phyloP scores from a whole-genome alignment of 2,113 vertebrate genomes.

The Petrocephalus microphthalmus region DNA sequence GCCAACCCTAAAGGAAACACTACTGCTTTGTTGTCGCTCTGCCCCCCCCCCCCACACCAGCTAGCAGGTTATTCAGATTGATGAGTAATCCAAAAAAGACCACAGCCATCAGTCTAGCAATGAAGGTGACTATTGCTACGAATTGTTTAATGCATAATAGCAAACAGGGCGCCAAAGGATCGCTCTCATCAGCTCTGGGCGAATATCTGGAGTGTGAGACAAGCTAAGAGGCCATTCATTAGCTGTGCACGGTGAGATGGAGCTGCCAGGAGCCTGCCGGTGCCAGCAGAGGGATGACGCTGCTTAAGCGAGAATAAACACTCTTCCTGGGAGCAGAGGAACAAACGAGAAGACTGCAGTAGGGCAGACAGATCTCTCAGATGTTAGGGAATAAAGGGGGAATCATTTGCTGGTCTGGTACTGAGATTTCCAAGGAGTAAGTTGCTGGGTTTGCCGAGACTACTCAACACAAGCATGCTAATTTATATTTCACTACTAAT shows the following conservation, averaged over 20 bases:
- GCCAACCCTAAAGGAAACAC: neutral
- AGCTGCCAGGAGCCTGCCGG: neutral
- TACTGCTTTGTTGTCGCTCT: neutral
- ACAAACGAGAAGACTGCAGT: neutral
- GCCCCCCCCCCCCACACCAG: neutral
- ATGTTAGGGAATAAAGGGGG: neutral
- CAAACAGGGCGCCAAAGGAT: neutral
- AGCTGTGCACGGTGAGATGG: neutral
- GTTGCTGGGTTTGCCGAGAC: neutral
- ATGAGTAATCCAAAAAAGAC: neutral
- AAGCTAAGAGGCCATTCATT: conserved; percentile 27
- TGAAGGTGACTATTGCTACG: neutral
- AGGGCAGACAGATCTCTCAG: neutral
- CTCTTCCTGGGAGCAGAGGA: neutral
- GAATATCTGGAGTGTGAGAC: conserved; percentile 13
- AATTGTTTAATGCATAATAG: conserved; percentile 9
- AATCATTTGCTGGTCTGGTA: neutral
- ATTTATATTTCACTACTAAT: neutral
- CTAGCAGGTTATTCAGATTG: neutral
- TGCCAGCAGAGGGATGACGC: neutral
- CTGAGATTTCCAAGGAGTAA: neutral
- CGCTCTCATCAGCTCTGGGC: neutral
- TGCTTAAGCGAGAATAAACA: conserved; percentile 8
- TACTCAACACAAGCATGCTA: neutral
- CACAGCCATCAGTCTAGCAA: neutral